Base-by-base conservation (phyloP, 2,888 invertebrate species). In the Tachina grossa region DNA sequence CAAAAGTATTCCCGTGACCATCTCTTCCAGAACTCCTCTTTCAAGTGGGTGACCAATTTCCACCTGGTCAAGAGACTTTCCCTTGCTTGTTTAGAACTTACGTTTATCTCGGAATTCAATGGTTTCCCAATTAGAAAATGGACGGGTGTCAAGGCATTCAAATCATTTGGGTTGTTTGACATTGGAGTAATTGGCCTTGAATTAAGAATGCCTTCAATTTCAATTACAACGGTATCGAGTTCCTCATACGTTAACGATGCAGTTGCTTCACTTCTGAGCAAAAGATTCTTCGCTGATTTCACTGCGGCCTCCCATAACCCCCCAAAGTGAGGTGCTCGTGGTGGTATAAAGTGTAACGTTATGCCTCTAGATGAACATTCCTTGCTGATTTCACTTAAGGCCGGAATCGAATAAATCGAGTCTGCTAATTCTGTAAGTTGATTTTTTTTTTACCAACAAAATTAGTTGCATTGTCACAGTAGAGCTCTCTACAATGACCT, bases 131-230 rank as follows among this genome's bases (percentile, higher is more conserved):
- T 22, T 13, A 77, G n/a, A 41, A 77, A 57, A 13, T 57, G 77
- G 8, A 59, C 77, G 11, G 77, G 68, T 5, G 77, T 77, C 19
- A 77, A 43, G 14, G 57, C 77, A 47, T 68, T 77, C 19, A 77
- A 43, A 19, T 47, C 77, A 57, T 68, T 53, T 55, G 68, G 66
- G 13, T 66, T 43, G 22, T 59, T 19, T n/a, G 68, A 57, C 41
- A 76, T 45, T 57, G 68, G 68, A n/a, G 19, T 55, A 4, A 78
- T 49, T 55, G 59, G 49, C 13, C 51, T 10, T 14, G 43, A 68
- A 53, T 77, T 68, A 9, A 77, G 66, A 16, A 66, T 59, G 9
- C 31, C 45, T 47, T 66, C 68, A 16, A 71, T 71, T 49, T 31
- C 51, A 13, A 39, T 51, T n/a, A 68, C 10, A 11, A 51, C 51